Conservation (phyloP, 2,113 vertebrate species). For the Pongo abelii region DNA sequence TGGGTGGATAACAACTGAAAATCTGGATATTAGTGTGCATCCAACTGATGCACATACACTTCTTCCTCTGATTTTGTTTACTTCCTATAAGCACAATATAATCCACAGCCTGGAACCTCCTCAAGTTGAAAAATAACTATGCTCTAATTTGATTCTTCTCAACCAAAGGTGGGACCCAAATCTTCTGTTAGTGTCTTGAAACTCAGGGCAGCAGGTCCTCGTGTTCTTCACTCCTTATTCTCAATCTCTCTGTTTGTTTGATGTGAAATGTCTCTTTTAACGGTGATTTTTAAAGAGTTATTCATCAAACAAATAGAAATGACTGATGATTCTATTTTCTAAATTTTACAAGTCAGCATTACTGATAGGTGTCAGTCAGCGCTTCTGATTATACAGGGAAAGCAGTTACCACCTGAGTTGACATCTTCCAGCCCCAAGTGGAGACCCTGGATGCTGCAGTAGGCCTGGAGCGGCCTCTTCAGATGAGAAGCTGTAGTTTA, state of each 20-base stretch:
- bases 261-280: not conserved
- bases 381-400: not conserved
- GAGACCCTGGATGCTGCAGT: fast-evolving
- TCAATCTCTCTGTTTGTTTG: not conserved
- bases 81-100: not conserved
- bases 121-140: not conserved
- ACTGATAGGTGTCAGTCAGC: not conserved
- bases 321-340: not conserved
- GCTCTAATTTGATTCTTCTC: not conserved
- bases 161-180: not conserved
- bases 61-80: not conserved
- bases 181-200: not conserved
- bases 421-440: fast-evolving
- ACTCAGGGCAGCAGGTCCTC: not conserved
- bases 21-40: too few relatives aligned
- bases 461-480: not conserved
- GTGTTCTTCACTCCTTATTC: not conserved
- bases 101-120: not conserved
- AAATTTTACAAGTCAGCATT: not conserved
- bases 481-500: not conserved
- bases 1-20: too few relatives aligned
- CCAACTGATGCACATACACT: fast-evolving
- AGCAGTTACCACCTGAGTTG: too few relatives aligned
- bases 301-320: not conserved
- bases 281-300: not conserved